Conservation (phyloP, 2,888 invertebrate genomes). For the Stenoptilia bipunctidactyla region DNA sequence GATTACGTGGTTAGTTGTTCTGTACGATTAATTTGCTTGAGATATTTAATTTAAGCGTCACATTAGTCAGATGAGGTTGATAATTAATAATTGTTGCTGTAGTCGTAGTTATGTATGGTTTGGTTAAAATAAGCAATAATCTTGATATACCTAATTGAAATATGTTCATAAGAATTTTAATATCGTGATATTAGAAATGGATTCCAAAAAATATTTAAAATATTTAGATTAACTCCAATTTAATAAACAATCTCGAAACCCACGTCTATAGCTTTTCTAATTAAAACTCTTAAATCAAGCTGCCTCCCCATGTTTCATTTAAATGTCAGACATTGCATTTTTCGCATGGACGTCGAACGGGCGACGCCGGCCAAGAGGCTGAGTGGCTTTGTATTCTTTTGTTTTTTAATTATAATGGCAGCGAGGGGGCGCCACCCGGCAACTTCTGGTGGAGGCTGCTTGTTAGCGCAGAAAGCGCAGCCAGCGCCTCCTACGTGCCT, state of each 20-base stretch:
- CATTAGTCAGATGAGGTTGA: no score
- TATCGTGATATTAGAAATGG: no score
- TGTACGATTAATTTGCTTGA: no score
- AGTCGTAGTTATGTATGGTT: no score
- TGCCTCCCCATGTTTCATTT: constrained; percentile 24
- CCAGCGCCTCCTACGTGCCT: constrained; percentile 64
- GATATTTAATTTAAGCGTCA: no score
- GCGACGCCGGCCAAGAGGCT: constrained; percentile 49
- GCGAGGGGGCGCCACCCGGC: constrained; percentile 47
- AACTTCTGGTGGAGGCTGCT: constrained; percentile 59
- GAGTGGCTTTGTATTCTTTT: constrained; percentile 68
- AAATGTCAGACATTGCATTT: constrained; percentile 55
- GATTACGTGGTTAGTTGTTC: no score
- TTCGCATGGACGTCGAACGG: constrained; percentile 49
- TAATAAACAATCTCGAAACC: neutral
- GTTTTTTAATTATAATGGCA: constrained; percentile 70
- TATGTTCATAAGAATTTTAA: no score
- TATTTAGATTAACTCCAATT: no score
- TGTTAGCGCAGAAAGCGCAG: constrained; percentile 59
- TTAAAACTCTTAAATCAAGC: constrained; percentile 11
- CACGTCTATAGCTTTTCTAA: constrained; percentile 5
- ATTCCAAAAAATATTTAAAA: no score
- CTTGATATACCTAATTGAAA: no score
- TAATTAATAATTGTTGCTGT: no score
- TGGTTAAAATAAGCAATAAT: no score